These are phyloP conservation scores for Vanacampus margaritifer DNA, from an alignment of 2,113 vertebrate genomes.

Conservation along the genomic window DNA sequence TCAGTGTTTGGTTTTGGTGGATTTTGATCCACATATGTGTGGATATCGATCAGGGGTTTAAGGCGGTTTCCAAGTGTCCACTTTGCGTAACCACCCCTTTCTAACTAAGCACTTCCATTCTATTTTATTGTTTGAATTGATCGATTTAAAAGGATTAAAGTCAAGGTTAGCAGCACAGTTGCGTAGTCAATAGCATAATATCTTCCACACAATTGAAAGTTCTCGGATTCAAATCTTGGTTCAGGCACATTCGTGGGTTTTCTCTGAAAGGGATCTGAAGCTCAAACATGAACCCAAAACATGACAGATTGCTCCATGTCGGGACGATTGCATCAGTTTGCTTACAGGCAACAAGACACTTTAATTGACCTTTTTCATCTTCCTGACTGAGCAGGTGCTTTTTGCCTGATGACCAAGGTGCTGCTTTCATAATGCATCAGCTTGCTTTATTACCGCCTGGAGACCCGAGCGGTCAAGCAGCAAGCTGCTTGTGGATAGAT, in stretches of 20 bases:
- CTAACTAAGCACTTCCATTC: no score
- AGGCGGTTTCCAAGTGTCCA: no score
- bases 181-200: no score
- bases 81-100: no score
- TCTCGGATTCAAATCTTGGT: no score
- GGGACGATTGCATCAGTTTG: background rate
- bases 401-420: constrained; percentile 24
- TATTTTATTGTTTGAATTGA: no score
- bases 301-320: background rate
- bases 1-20: no score
- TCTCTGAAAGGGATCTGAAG: background rate
- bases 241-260: background rate
- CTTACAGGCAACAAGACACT: background rate
- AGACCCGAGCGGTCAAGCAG: constrained; percentile 6
- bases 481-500: background rate
- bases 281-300: background rate
- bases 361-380: constrained; percentile 26
- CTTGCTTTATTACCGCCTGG: constrained; percentile 35
- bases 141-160: no score
- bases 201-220: no score
- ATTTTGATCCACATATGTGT: no score
- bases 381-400: constrained; percentile 18
- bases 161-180: no score
- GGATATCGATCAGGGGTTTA: no score
- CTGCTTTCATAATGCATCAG: constrained; percentile 21